Conservation (phyloP, 2,113 vertebrate species). For the Gobio gobio region DNA sequence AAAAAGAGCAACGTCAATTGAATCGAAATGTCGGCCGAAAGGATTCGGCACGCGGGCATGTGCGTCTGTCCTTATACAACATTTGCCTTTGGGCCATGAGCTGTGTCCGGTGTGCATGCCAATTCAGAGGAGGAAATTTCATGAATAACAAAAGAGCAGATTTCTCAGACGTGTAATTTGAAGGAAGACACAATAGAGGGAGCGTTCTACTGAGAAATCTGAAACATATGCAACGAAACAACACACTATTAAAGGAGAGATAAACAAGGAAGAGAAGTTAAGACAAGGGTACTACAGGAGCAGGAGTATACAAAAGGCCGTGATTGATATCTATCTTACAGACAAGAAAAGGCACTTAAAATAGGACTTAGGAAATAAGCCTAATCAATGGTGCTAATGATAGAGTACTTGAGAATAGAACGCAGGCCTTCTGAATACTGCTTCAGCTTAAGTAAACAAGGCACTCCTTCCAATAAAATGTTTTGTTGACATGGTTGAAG, state of each 20-base stretch:
- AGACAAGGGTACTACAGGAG: constrained; percentile 52
- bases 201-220: constrained; percentile 58
- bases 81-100: constrained; percentile 55
- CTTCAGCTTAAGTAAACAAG: constrained; percentile 59
- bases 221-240: constrained; percentile 52
- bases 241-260: constrained; percentile 43
- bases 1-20: constrained; percentile 29
- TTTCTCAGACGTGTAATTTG: constrained; percentile 54
- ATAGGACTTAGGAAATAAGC: background rate
- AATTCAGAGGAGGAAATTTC: constrained; percentile 47
- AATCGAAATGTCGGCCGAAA: background rate
- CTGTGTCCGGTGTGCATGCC: constrained; percentile 55
- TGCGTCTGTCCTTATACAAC: constrained; percentile 49
- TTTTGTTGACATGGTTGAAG: constrained; percentile 57
- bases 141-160: constrained; percentile 58
- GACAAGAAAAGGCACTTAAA: constrained; percentile 6
- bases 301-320: constrained; percentile 63
- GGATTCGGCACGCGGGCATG: constrained; percentile 7
- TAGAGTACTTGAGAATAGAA: constrained; percentile 36
- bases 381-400: constrained; percentile 26
- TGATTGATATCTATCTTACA: constrained; percentile 40
- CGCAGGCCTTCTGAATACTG: constrained; percentile 60
- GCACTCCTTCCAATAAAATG: constrained; percentile 59
- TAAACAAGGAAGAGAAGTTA: constrained; percentile 53
- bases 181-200: constrained; percentile 47